phyloP scores from a whole-genome alignment of 2,113 vertebrate species.

The Scomber japonicus region DNA sequence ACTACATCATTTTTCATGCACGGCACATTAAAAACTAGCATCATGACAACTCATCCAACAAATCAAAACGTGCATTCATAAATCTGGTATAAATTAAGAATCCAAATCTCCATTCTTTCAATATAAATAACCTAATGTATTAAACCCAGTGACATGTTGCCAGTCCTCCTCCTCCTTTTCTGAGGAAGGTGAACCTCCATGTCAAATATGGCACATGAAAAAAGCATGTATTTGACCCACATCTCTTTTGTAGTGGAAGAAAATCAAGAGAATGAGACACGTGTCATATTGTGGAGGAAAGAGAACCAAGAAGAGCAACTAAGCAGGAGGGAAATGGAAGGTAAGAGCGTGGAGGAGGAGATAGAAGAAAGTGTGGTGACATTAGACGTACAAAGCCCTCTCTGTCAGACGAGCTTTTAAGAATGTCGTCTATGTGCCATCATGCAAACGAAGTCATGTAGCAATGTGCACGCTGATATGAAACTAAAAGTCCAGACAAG shows the following conservation, averaged over 20 bases:
- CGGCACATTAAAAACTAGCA: background rate
- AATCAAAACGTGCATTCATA: no score
- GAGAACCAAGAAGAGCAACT: conserved; percentile 11
- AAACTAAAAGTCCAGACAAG: conserved; percentile 7
- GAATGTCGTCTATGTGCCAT: conserved; percentile 23
- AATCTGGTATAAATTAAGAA: conserved; percentile 6
- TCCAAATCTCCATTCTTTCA: background rate
- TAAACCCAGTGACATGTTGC: conserved; percentile 14
- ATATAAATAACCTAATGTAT: background rate
- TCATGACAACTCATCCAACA: conserved; percentile 5
- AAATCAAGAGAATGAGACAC: background rate
- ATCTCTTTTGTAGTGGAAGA: conserved; percentile 44
- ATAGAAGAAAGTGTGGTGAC: conserved; percentile 19
- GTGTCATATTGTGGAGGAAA: conserved; percentile 1
- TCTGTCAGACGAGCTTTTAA: conserved; percentile 35
- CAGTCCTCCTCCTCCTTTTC: conserved; percentile 21
- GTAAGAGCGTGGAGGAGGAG: conserved; percentile 6
- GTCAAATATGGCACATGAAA: conserved; percentile 45
- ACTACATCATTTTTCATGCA: conserved; percentile 7
- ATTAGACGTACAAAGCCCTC: conserved; percentile 27
- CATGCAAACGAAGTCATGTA: conserved; percentile 11
- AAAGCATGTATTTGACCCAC: conserved; percentile 41
- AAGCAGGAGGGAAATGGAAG: conserved; percentile 20
- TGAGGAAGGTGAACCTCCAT: conserved; percentile 41
- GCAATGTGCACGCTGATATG: background rate